Evolutionary conservation across 2,888 invertebrate genomes (phyloP), one percentile per base, ranked within the genome.

Genomic region (Dryococelus australis): DNA sequence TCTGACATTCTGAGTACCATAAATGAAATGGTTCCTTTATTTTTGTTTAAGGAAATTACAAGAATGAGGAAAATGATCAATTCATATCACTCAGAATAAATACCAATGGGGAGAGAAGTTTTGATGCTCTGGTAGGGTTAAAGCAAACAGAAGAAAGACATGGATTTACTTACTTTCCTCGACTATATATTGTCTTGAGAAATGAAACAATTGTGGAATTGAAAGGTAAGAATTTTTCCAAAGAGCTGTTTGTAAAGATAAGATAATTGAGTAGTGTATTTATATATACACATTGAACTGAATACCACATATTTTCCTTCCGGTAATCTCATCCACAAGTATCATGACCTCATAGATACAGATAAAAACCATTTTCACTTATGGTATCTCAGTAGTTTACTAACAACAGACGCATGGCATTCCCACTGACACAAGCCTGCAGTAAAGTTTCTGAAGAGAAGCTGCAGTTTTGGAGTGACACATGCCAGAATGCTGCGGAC

Each of bases 201-300:
- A 95, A 95, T 86, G 96, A 96, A 88, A 93, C 95, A 86, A 94
- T 97, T 0, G 96, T 96, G 0, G 96, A 96, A 88, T 91, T 97
- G 90, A 91, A 95, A 91, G 95, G 97, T 96, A 92, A 92, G 92
- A 27, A 84, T 27, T 43, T 86, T 24, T 0, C 65, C 16, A 8
- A 1, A 65, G 65, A 20, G 65, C 65, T 65, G n/a, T 65, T 65
- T 24, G n/a, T 65, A 51, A 65, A 65, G 8, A n/a, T 65, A 65
- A 65, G 8, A 12, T 65, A 20, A 16, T 2, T 8, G 16, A 24
- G 65, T n/a, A 16, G 65, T 65, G 10, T 65, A 9, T 20, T 65
- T 24, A 65, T 65, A 9, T 65, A n/a, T 10, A n/a, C 8, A 24
- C 65, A 65, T 16, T 65, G 10, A 16, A 20, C 65, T 16, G 20